These are phyloP conservation scores for Cydia pomonella DNA, from an alignment of 1,140 invertebrate species.

Conservation along the genomic window DNA sequence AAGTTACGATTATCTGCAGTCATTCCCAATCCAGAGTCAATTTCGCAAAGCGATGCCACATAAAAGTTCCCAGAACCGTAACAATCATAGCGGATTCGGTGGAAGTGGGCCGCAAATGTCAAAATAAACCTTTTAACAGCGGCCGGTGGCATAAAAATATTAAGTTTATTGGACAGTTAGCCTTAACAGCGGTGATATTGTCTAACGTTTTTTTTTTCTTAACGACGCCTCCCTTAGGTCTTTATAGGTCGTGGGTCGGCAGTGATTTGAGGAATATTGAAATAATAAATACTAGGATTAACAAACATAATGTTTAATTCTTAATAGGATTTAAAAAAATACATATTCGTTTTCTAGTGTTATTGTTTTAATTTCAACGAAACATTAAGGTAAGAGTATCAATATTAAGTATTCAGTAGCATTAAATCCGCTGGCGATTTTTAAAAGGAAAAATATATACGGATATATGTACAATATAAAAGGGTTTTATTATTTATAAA, in stretches of 20 bases:
- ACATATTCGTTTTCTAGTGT: too few species aligned
- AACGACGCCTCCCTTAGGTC: not conserved
- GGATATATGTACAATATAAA: too few species aligned
- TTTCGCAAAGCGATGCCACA: slow-evolving; percentile 14
- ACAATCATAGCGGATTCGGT: slow-evolving; percentile 24
- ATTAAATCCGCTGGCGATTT: too few species aligned
- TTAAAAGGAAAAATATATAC: too few species aligned
- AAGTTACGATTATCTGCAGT: slow-evolving; percentile 12
- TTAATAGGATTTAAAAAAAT: too few species aligned
- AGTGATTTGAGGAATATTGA: not conserved
- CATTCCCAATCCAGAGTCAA: not conserved
- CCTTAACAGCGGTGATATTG: slow-evolving; percentile 7
- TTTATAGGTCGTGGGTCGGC: not conserved
- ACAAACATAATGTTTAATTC: too few species aligned
- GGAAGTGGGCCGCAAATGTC: slow-evolving; percentile 23
- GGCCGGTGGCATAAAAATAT: slow-evolving; percentile 22
- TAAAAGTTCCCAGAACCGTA: slow-evolving; percentile 25
- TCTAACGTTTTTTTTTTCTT: not conserved
- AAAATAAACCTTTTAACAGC: slow-evolving; percentile 10
- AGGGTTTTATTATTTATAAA: too few species aligned
- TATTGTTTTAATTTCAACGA: too few species aligned
- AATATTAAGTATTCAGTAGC: too few species aligned
- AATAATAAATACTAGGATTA: not conserved
- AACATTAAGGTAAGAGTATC: too few species aligned
- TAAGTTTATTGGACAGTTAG: slow-evolving; percentile 32